A percentile compares a stretch with the other conserved stretches of the same genome.
Evolutionary conservation across 2,888 invertebrate species (phyloP).

Genomic region (Clostera curtula): DNA sequence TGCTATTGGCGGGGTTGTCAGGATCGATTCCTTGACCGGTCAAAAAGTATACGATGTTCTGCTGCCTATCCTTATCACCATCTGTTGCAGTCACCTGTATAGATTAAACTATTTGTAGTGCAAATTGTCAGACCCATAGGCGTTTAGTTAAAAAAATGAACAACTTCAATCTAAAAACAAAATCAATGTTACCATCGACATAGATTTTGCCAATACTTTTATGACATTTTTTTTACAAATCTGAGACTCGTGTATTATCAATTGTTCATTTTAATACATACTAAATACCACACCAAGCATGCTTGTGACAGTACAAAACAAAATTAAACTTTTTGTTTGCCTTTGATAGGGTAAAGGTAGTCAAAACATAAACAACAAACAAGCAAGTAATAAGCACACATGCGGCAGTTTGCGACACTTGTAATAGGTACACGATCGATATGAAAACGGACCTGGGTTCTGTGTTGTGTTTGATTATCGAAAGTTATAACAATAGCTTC

Average conservation of each 20-base stretch:
- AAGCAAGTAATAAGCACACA: conserved; percentile 10
- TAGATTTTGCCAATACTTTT: too few species aligned
- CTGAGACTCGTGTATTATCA: too few species aligned
- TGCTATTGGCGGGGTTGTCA: conserved; percentile 95
- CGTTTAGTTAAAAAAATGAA: neutral
- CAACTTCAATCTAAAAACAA: too few species aligned
- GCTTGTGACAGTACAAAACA: neutral
- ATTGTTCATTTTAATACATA: too few species aligned
- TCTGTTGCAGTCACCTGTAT: conserved; percentile 94
- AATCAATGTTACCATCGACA: too few species aligned
- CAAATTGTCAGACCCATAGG: neutral
- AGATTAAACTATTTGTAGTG: conserved; percentile 5
- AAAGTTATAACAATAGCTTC: conserved; percentile 20
- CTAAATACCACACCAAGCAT: too few species aligned
- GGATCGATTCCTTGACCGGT: conserved; percentile 97
- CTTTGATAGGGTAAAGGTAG: conserved; percentile 5
- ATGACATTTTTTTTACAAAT: too few species aligned
- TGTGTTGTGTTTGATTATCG: conserved; percentile 29
- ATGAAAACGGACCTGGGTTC: conserved; percentile 28
- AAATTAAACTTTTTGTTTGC: neutral
- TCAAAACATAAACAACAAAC: conserved; percentile 9
- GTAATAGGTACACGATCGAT: conserved; percentile 6
- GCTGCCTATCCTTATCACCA: conserved; percentile 95
- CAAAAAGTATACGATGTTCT: conserved; percentile 96
- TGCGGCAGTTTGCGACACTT: conserved; percentile 5